Conservation (phyloP, 2,113 vertebrate genomes). For the Lycaon pictus region DNA sequence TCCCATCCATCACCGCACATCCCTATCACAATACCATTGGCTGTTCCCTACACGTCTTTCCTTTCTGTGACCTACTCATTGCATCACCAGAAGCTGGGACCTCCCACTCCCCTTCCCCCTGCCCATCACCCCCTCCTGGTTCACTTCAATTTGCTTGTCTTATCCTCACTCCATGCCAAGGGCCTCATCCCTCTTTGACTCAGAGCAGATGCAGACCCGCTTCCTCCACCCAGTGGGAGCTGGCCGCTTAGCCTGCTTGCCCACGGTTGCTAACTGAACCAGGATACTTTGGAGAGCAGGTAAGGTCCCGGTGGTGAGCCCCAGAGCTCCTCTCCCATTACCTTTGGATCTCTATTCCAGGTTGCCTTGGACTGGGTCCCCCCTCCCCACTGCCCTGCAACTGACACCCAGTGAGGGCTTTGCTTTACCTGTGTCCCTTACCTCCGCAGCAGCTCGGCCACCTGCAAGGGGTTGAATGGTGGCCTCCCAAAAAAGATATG, state of each 20-base stretch:
- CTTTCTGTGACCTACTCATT: neutral
- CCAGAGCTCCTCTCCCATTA: neutral
- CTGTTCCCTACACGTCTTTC: neutral
- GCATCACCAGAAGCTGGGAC: too few relatives aligned
- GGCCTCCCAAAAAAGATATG: too few relatives aligned
- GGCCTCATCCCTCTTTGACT: neutral
- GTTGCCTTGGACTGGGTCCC: neutral
- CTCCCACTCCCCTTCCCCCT: neutral
- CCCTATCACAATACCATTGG: neutral
- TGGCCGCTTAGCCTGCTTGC: neutral
- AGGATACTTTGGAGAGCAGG: neutral
- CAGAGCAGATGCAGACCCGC: neutral
- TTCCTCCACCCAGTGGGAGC: neutral
- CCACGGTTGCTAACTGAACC: too few relatives aligned
- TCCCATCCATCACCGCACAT: neutral
- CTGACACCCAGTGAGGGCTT: too few relatives aligned
- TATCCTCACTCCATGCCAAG: neutral
- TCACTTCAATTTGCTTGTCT: neutral
- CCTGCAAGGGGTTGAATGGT: too few relatives aligned
- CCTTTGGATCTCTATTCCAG: neutral
- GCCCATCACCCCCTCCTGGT: too few relatives aligned
- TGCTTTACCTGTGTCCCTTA: too few relatives aligned
- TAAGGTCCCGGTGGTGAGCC: neutral
- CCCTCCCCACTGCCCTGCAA: too few relatives aligned
- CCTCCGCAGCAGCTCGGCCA: too few relatives aligned